Evolutionary conservation across 1,140 invertebrate species (phyloP), one percentile per base, ranked within the genome.

Genomic region (Heliconius melpomene): DNA sequence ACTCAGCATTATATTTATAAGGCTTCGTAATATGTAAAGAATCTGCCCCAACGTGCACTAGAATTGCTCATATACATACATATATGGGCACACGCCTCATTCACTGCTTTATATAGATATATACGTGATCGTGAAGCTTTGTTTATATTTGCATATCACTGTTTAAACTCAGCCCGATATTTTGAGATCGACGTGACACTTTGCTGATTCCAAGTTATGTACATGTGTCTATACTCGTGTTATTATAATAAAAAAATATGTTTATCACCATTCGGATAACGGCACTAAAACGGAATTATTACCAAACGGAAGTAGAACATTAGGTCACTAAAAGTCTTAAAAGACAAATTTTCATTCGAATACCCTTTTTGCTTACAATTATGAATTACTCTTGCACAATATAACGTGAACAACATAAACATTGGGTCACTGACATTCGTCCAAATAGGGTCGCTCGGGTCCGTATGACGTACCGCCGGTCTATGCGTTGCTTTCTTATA

Each of bases 381-480:
- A 66, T 29, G 32, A 36, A 38, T 40, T 40, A 26, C 38, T 36
- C 38, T 40, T 38, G 32, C 71, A 72, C 71, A 74, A 50, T 50
- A 52, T n/a, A 40, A 23, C 72, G 72, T 70, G 9, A 72, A 71
- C 46, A 77, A 70, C 16, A 40, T 74, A 60, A 74, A 76, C 74
- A 74, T 72, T 81, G 36, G 79, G 79, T 83, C 79, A 83, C 74
- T 83, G 82, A 83, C 82, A 77, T 81, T 72, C 13, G 29, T 60
- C 81, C 77, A 79, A 84, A 84, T 79, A 81, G 54, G 79, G 80
- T 66, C 60, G 70, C 46, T 70, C 46, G 74, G 78, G 80, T 73
- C 52, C 57, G 40, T 74, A 29, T 26, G 6, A 18, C 46, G 76
- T n/a, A 75, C 75, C 26, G 20, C 75, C 50, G 74, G 74, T 77